Base-by-base conservation (phyloP, 2,888 invertebrate genomes). In the Drosophila colorata region DNA sequence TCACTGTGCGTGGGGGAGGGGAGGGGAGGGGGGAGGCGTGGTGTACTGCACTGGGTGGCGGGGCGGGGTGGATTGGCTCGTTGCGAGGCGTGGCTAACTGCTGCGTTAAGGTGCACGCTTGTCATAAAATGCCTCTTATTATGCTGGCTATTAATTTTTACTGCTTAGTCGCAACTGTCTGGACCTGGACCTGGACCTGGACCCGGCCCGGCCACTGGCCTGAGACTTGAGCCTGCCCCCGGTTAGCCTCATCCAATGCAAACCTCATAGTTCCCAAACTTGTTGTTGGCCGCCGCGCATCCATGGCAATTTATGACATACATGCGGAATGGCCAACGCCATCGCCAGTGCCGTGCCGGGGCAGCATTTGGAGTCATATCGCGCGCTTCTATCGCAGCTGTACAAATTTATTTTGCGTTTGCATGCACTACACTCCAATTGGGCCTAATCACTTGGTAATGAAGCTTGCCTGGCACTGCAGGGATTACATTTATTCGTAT, bases 101-200 rank as follows among this genome's bases (percentile, higher is more conserved):
- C 68, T 70, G 79, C 75, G 80, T 77, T 79, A 72, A 88, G 83
- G 83, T 88, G 84, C 87, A 83, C 78, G 81, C 81, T 73, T 87
- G 81, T 86, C 89, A 89, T 87, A 87, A 89, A 89, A 89, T 87
- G 78, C 87, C 83, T 84, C 88, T 90, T 90, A 90, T 90, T 88
- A 88, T 88, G 90, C 84, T 88, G 76, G 72, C 89, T 88, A 87
- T 87, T 88, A 90, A 90, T 90, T 90, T 85, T 90, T 85, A 88
- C 77, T 81, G 87, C 88, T 83, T 73, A 76, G 87, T 73, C 78
- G 71, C 74, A 78, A 69, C 46, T 31, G 48, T 53, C 48, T 8
- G 43, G 28, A 46, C 56, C 25, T 44, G 53, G 44, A 63, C 41
- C 18, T 47, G 35, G 28, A 35, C 40, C 20, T 46, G 51, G 20